Conservation (phyloP, 2,888 invertebrate species). For the Eilema sororculum region DNA sequence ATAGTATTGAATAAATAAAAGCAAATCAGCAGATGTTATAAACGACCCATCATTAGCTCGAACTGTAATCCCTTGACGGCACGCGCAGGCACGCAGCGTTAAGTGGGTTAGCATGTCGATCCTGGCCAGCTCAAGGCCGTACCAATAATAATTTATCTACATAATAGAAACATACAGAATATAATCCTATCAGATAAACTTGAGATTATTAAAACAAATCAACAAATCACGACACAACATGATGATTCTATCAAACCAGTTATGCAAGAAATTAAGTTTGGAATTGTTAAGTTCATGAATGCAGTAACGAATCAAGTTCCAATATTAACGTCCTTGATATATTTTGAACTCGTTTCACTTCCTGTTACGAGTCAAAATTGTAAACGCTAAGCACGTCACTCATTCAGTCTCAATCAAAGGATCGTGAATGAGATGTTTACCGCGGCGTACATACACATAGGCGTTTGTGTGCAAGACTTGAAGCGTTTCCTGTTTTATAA, state of each 20-base stretch:
- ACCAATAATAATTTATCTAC: constrained; percentile 54
- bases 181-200: background rate
- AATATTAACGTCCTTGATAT: constrained; percentile 82
- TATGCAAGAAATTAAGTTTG: constrained; percentile 47
- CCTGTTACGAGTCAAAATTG: constrained; percentile 79
- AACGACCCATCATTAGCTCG: constrained; percentile 64
- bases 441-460: constrained; percentile 57
- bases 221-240: constrained; percentile 30
- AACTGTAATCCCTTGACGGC: constrained; percentile 70
- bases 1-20: constrained; percentile 33
- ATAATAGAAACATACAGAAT: constrained; percentile 23
- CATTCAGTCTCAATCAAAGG: constrained; percentile 84
- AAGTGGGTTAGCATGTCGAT: constrained; percentile 80
- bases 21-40: constrained; percentile 67
- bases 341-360: constrained; percentile 79
- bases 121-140: constrained; percentile 73
- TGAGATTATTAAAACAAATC: constrained; percentile 20
- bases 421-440: constrained; percentile 84
- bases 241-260: constrained; percentile 41
- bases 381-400: constrained; percentile 83
- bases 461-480: constrained; percentile 61
- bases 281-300: constrained; percentile 53
- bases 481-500: constrained; percentile 75
- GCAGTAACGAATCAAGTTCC: constrained; percentile 68
- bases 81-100: constrained; percentile 75